Base-by-base conservation (phyloP, 2,797 vertebrate genomes). In the Chaunax sp. region DNA sequence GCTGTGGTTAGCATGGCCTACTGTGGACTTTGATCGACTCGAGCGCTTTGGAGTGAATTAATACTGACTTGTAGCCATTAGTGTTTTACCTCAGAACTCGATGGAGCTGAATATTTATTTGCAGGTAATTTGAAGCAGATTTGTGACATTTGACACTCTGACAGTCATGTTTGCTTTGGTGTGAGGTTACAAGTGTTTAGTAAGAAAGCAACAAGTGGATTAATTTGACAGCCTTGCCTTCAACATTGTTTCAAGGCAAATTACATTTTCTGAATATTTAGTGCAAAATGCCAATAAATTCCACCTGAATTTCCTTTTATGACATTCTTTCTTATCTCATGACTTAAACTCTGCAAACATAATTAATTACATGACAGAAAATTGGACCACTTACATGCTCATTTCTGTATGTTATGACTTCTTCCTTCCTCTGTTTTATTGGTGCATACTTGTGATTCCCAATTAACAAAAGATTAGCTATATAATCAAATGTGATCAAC, bases 21-120 rank as follows among this genome's bases (percentile, higher is more conserved):
- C 77, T 71, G 72, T 57, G 51, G 70, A 81, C 50, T 74, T 71
- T 72, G 77, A 81, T 67, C 28, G n/a, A 75, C 59, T 61, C 49
- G 15, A 49, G 44, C 1, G 4, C 67, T 63, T 45, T 62, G 40
- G 56, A 62, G 68, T 66, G 62, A 75, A 80, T 75, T 64, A 43
- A 71, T 64, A 35, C 22, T 22, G 55, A 81, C 74, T 75, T 75
- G 62, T 41, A 71, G 65, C 61, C 59, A 57, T 70, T 77, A 61
- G 30, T 1, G 28, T 54, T 61, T 70, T 45, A 54, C 52, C 57
- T 44, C 49, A 56, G 51, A 61, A 63, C 64, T 62, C 69, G 41
- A 63, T 52, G 53, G 35, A 65, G 44, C 37, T 20, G 14, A 57
- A 56, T 50, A 13, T 54, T 55, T 66, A 74, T 77, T 77, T 70